Evolutionary conservation across 2,888 invertebrate genomes (phyloP), one percentile per base, ranked within the genome.

Genomic region (Podabrus alpinus): DNA sequence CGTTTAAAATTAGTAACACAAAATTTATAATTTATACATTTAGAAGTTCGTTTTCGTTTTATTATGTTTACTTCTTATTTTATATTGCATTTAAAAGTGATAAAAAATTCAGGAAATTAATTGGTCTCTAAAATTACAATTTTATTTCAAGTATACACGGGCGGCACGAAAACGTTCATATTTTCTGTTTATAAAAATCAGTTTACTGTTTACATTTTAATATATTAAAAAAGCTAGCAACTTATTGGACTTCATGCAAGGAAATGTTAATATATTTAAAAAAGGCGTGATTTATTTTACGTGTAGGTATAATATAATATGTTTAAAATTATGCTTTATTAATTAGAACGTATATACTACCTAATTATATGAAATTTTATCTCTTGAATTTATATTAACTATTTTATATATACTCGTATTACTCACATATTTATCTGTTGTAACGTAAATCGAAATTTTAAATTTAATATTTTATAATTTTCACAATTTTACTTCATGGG

Each of bases 1-100:
- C 68, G 69, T 73, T 66, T 70, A 74, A 68, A 60, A 45, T 45
- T 45, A 45, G 45, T 45, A 45, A 45, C 45, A 45, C 45, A 45
- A 45, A 45, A 45, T 45, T 45, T 45, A n/a, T 45, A 45, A 45
- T 45, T 45, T 45, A 45, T n/a, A 45, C 45, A 45, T 45, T 45
- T 7, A 45, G 45, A 45, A n/a, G n/a, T 45, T 45, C 1, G n/a
- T n/a, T 45, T 45, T 45, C 13, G 29, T 29, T 45, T n/a, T 45
- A 45, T 45, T 45, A 2, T 45, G 45, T 45, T 45, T 45, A 45
- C n/a, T 45, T 45, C 45, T 45, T 45, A 45, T 7, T 45, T n/a
- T 45, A 7, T 45, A 45, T 9, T 45, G 45, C 45, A 45, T 45
- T 45, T 45, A 7, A n/a, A 45, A 45, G 45, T n/a, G 45, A n/a